Conservation (phyloP, 2,113 vertebrate genomes). For the Phrynosoma platyrhinos region DNA sequence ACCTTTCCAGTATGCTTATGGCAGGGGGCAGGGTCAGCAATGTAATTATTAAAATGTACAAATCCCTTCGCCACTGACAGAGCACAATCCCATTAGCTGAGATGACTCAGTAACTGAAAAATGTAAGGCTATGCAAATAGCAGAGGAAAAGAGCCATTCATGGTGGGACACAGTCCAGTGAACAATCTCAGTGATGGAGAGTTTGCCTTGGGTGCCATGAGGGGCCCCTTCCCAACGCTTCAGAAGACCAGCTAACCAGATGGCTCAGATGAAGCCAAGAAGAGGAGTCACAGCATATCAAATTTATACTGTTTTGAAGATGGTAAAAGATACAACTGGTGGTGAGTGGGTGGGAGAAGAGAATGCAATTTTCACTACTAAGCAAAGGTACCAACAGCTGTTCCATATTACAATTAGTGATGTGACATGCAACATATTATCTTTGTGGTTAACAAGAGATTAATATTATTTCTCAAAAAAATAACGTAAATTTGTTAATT, state of each 20-base stretch:
- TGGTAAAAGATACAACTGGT: background rate
- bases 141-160: background rate
- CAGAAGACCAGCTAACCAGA: background rate
- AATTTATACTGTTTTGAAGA: background rate
- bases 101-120: background rate
- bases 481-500: background rate
- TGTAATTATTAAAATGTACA: background rate
- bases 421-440: background rate
- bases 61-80: background rate
- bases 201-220: background rate
- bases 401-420: background rate
- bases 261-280: background rate
- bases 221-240: background rate
- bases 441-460: background rate
- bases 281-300: too few species aligned
- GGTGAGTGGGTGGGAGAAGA: background rate
- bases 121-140: background rate
- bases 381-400: background rate
- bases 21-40: background rate
- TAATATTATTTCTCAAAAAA: background rate
- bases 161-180: background rate
- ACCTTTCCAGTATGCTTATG: background rate
- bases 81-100: background rate
- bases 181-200: background rate
- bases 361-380: background rate